Conservation (phyloP, 2,113 vertebrate genomes). For the Turnix velox region DNA sequence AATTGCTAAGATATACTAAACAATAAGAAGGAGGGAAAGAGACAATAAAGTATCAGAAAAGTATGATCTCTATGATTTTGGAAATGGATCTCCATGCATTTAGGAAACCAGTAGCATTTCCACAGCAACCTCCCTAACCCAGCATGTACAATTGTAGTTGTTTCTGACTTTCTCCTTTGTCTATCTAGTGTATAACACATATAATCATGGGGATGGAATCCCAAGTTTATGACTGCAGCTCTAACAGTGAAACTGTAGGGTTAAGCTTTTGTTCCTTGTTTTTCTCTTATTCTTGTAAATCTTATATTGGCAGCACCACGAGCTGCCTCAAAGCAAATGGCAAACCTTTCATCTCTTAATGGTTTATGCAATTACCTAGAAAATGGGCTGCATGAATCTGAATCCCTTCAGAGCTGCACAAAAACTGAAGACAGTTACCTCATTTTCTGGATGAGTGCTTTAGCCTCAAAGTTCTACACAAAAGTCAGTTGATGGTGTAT, state of each 20-base stretch:
- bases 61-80: background rate
- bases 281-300: background rate
- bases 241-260: background rate
- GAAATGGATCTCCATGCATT: background rate
- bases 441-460: background rate
- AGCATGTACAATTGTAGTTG: background rate
- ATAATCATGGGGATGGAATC: background rate
- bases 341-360: background rate
- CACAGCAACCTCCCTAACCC: fast-evolving
- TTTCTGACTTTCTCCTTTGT: background rate
- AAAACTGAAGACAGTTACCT: background rate
- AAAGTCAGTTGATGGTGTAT: background rate
- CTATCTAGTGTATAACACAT: background rate
- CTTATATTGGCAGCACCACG: background rate
- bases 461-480: background rate
- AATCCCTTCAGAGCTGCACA: background rate
- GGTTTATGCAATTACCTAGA: background rate
- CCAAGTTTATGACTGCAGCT: background rate
- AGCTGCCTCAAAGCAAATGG: background rate
- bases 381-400: background rate
- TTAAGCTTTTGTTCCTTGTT: background rate
- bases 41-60: background rate
- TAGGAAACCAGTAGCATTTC: background rate
- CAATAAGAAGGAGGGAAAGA: background rate
- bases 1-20: background rate